Evolutionary conservation across 2,113 vertebrate species (phyloP).

Genomic region (Elephas maximus): DNA sequence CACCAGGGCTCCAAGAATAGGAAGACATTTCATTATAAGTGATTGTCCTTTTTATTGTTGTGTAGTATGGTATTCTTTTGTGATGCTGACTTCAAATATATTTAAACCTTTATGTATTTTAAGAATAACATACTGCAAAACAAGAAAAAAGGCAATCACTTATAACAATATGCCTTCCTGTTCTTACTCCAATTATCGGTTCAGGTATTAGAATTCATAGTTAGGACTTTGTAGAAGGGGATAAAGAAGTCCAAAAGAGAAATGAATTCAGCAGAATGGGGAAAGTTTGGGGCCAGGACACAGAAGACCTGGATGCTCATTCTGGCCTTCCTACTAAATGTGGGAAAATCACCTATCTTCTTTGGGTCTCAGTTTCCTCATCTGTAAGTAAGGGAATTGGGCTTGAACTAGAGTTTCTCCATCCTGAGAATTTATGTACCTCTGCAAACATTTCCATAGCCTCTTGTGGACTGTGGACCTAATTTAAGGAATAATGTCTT

Average conservation of each 20-base stretch:
- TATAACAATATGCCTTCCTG: not conserved
- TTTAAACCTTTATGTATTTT: not conserved
- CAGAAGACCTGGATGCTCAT: not conserved
- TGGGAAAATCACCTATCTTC: not conserved
- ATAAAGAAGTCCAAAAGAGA: not conserved
- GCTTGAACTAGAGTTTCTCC: not conserved
- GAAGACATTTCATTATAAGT: too few species aligned
- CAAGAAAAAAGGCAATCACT: not conserved
- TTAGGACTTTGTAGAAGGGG: not conserved
- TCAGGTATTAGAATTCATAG: not conserved
- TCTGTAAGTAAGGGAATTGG: not conserved
- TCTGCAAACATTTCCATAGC: not conserved
- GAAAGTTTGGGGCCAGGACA: not conserved
- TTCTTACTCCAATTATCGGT: not conserved
- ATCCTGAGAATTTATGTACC: not conserved
- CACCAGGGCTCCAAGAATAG: too few species aligned
- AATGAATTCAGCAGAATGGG: not conserved
- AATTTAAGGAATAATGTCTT: not conserved
- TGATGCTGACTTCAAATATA: not conserved
- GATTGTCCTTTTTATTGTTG: too few species aligned
- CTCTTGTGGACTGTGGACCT: too few species aligned
- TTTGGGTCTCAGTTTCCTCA: not conserved
- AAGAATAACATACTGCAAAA: not conserved
- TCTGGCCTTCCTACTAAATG: not conserved
- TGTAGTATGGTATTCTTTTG: too few species aligned